Evolutionary conservation across 2,113 vertebrate species (phyloP), one percentile per base, ranked within the genome.

Genomic region (Indicator indicator): DNA sequence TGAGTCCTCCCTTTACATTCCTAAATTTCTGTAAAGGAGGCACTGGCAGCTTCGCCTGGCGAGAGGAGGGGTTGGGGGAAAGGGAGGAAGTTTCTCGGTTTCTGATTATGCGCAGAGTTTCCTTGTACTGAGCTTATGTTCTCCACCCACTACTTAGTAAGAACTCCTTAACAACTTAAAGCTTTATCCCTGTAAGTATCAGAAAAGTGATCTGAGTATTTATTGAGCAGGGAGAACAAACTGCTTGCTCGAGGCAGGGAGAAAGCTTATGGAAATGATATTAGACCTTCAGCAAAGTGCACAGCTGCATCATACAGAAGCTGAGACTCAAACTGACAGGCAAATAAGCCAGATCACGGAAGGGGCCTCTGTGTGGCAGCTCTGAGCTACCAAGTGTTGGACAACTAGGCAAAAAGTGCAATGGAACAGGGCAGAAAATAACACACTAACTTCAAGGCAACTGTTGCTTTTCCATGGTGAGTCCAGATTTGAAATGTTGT

Each of bases 1-100:
- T 97, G 97, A 98, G 98, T 98, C 98, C 97, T 98, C 98, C 98
- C 98, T 99, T 98, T 98, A 97, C 99, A 99, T 99, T 99, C 99
- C 99, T 98, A 98, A 97, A 98, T 98, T 96, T 98, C 97, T 97
- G 97, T 97, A 98, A 98, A 98, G 98, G 98, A 98, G 98, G 98
- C 97, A 93, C 96, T 94, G 89, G 97, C 97, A 97, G 98, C 97
- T 97, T 94, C 28, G 98, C 97, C 97, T 96, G 93, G 98, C 92
- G 96, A 97, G 97, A 97, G 97, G 96, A 95, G 95, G 96, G 97
- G 95, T 97, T 96, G 95, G 96, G 96, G 97, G 86, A 97, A 97
- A 97, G 98, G 97, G 98, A 98, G 98, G 97, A 98, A 97, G 98
- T 98, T 98, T 98, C 98, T 97, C 97, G 92, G 97, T 97, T 98